Evolutionary conservation across 2,888 invertebrate genomes (phyloP), one percentile per base, ranked within the genome.

Genomic region (Zygogramma bicolorata): DNA sequence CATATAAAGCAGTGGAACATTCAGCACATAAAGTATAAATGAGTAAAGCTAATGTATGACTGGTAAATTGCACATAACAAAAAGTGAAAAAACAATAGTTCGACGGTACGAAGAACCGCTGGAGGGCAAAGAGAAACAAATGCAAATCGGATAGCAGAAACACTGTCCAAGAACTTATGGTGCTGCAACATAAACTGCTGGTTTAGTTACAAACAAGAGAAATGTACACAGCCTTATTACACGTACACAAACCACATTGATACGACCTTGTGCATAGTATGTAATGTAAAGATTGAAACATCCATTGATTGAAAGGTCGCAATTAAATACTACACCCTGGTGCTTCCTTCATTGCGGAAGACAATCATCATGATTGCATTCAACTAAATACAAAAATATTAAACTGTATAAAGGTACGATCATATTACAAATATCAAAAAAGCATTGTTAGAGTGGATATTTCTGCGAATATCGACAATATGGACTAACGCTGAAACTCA

Each of bases 361-460:
- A 87, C 87, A 86, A 87, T 87, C 86, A 83, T 84, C 81, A 84
- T 85, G 87, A 87, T 87, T 87, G 87, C 86, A 85, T 86, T 86
- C 85, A 87, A 86, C 85, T 85, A 87, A 87, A 86, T 87, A 87
- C 86, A 87, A 87, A 87, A 87, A 87, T 86, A 87, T 86, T 86
- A 85, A 86, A 87, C 86, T 87, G 86, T 87, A 87, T 86, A 87
- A 85, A 85, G 85, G 85, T 86, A 85, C 85, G 86, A 85, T 85
- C 84, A 86, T 86, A 85, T 85, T 86, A 86, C 87, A 86, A 85
- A 85, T 85, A 85, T 86, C 84, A 86, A 86, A 86, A 86, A 86
- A 85, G 86, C 86, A 85, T 84, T 83, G 78, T 79, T 81, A 80
- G 79, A 82, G 74, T 80, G 82, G 81, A 82, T 81, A 84, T 83